Conservation (phyloP, 2,113 vertebrate genomes). For the Otocyon megalotis region DNA sequence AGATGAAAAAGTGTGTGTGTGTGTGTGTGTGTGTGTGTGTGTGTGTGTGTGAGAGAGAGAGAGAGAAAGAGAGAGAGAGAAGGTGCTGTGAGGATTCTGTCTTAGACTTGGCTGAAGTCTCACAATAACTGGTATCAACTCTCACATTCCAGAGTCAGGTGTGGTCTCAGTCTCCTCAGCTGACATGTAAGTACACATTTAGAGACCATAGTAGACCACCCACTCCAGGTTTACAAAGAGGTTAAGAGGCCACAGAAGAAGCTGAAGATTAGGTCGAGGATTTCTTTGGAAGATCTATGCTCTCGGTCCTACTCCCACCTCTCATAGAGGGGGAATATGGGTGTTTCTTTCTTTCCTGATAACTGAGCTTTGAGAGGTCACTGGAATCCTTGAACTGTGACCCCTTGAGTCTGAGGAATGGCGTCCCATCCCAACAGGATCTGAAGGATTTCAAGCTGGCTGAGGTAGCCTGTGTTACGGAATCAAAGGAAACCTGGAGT, state of each 20-base stretch:
- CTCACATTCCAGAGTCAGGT: neutral
- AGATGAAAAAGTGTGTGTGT: constrained; percentile 3
- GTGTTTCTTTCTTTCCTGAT: neutral
- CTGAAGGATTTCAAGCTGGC: neutral
- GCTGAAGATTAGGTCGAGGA: neutral
- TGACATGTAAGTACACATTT: neutral
- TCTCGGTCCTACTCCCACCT: neutral
- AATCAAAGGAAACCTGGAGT: neutral
- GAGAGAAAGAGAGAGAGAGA: too few relatives aligned
- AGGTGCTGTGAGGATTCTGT: neutral
- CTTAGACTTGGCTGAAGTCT: neutral
- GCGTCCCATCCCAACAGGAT: neutral
- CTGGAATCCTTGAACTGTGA: neutral
- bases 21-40: neutral
- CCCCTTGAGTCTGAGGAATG: neutral
- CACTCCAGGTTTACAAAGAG: neutral
- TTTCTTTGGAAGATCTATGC: neutral
- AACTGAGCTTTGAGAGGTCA: neutral
- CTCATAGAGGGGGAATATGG: neutral
- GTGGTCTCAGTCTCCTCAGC: neutral
- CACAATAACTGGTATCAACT: neutral
- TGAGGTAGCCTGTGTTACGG: too few relatives aligned
- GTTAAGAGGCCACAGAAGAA: neutral
- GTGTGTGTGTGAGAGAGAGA: neutral
- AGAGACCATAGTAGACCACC: neutral